Base-by-base conservation (phyloP, 2,888 invertebrate species). In the Aspidapion aeneum region DNA sequence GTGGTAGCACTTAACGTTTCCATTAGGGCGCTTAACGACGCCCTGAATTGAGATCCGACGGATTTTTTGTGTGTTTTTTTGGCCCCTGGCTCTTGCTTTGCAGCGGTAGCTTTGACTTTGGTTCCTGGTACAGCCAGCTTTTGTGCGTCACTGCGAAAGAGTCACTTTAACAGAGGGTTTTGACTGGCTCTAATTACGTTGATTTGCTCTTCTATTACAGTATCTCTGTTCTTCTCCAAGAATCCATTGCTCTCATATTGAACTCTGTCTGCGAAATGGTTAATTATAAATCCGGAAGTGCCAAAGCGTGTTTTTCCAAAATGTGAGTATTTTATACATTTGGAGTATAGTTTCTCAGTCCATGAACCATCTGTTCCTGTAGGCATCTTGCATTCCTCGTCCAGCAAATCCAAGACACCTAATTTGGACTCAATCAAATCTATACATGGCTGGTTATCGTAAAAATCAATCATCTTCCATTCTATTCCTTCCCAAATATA, bases 401-500 rank as follows among this genome's bases (percentile, higher is more conserved):
- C 98, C 48, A 99, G 82, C 1, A 98, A 83, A 81, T 96, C 97
- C 20, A 99, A 85, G 66, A 99, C 90, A 0, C 99, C 98, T 18
- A 98, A 83, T 72, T 94, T 90, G 35, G 91, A 89, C 79, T 99
- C 99, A 63, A 99, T 99, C 69, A 99, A 85, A 82, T 99, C 98
- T 73, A 99, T 98, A 75, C 98, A 98, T 0, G 98, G 98, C 79
- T 99, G 98, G 83, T 99, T 99, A 84, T 99, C 98, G 81, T 96
- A 96, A 82, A 97, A 99, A 75, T 96, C 96, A 68, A 98, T 98
- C 86, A 97, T 96, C 60, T 93, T 92, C 98, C 98, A 99, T 58
- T 94, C 93, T 69, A 99, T 98, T 70, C 93, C 94, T 79, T 99
- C 99, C 79, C 92, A 91, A 2, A 97, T 88, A 82, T 99, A 99